phyloP scores from a whole-genome alignment of 2,888 invertebrate genomes.

The Acleris laterana region DNA sequence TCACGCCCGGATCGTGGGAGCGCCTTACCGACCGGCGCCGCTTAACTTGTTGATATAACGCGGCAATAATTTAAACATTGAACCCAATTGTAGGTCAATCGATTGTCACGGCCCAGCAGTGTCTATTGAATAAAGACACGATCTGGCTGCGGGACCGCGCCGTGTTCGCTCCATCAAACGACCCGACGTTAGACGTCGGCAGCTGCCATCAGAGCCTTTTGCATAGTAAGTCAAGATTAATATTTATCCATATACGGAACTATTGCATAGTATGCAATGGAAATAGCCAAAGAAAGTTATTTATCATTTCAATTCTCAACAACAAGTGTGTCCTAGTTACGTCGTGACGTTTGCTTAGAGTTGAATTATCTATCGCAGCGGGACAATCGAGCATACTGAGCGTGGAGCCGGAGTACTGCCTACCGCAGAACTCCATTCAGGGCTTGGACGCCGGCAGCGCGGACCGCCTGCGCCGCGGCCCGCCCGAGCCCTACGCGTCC shows the following conservation, averaged over 20 bases:
- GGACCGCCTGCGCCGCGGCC: slow-evolving; percentile 73
- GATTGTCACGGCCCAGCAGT: slow-evolving; percentile 79
- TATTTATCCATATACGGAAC: slow-evolving; percentile 15
- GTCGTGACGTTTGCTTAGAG: slow-evolving; percentile 25
- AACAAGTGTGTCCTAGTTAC: slow-evolving; percentile 35
- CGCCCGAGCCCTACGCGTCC: slow-evolving; percentile 80
- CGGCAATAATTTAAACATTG: slow-evolving; percentile 65
- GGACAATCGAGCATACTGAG: slow-evolving; percentile 76
- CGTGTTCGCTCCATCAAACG: slow-evolving; percentile 70
- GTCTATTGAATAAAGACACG: slow-evolving; percentile 81
- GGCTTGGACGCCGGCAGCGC: slow-evolving; percentile 75
- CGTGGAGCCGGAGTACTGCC: slow-evolving; percentile 78
- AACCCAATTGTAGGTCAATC: slow-evolving; percentile 76
- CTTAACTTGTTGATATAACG: slow-evolving; percentile 36
- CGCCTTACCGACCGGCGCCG: slow-evolving; percentile 27
- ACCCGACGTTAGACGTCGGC: slow-evolving; percentile 67
- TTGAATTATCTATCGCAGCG: slow-evolving; percentile 51
- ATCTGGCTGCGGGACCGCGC: slow-evolving; percentile 79
- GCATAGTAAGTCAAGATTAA: slow-evolving; percentile 65
- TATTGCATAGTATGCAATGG: slow-evolving; percentile 17
- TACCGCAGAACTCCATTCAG: slow-evolving; percentile 79
- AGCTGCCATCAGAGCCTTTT: slow-evolving; percentile 78
- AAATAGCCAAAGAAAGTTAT: slow-evolving; percentile 17
- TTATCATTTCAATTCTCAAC: slow-evolving; percentile 33
- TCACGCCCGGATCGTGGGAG: slow-evolving; percentile 25